These are phyloP conservation scores for Hypolimnas misippus DNA, from an alignment of 2,888 invertebrate species.

Conservation along the genomic window DNA sequence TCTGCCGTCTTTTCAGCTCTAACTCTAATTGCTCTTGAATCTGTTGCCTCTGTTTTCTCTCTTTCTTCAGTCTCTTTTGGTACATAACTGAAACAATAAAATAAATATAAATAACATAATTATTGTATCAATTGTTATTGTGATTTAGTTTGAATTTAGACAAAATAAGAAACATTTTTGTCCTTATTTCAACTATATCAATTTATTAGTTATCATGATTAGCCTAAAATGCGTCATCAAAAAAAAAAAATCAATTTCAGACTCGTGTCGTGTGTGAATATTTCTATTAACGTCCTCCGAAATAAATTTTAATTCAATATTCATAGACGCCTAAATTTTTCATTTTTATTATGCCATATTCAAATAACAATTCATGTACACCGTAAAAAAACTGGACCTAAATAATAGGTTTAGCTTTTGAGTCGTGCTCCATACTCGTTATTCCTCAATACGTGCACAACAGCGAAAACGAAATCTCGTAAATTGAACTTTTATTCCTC, in stretches of 20 bases:
- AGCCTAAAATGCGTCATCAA: too few relatives aligned
- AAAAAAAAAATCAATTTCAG: too few relatives aligned
- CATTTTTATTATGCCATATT: constrained; percentile 57
- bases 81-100: constrained; percentile 87
- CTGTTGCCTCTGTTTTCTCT: constrained; percentile 91
- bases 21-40: constrained; percentile 93
- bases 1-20: constrained; percentile 91
- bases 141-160: too few relatives aligned
- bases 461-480: constrained; percentile 46
- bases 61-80: constrained; percentile 95
- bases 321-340: constrained; percentile 41
- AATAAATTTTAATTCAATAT: constrained; percentile 45
- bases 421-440: constrained; percentile 62
- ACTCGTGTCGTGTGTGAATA: too few relatives aligned
- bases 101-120: background rate
- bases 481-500: constrained; percentile 49
- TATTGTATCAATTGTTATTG: too few relatives aligned
- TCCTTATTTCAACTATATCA: too few relatives aligned
- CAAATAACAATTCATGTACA: constrained; percentile 54
- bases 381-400: constrained; percentile 64
- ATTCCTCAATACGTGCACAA: constrained; percentile 41
- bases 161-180: too few relatives aligned
- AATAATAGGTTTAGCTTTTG: constrained; percentile 60
- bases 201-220: too few relatives aligned
- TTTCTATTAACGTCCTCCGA: background rate